These are phyloP conservation scores for Agrotis puta DNA, from an alignment of 2,888 invertebrate species.

Conservation along the genomic window DNA sequence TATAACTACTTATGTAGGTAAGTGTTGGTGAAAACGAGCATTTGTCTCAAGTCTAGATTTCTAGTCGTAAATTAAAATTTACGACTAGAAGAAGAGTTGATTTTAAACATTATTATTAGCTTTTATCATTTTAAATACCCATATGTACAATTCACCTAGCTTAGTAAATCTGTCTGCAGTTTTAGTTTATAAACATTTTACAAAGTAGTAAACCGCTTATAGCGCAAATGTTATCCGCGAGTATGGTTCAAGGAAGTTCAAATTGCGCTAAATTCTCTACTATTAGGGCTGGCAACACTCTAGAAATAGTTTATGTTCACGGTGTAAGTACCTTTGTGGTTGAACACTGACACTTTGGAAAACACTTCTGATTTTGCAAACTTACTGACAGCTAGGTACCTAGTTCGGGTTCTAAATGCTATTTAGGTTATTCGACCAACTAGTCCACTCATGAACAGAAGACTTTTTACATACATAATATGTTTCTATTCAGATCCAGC, in stretches of 20 bases:
- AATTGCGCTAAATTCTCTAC: conserved; percentile 39
- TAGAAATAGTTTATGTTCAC: conserved; percentile 25
- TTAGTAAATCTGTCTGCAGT: not conserved
- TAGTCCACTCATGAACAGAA: not conserved
- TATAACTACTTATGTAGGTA: too few species aligned
- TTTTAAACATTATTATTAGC: too few species aligned
- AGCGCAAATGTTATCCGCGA: conserved; percentile 27
- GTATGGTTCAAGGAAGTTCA: conserved; percentile 58
- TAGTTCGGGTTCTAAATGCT: not conserved
- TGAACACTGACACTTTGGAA: not conserved
- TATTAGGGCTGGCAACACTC: conserved; percentile 30
- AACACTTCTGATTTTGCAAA: conserved; percentile 5
- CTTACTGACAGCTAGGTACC: not conserved
- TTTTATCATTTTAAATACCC: too few species aligned
- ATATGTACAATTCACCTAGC: too few species aligned
- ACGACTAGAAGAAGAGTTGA: too few species aligned
- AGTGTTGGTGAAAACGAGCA: too few species aligned
- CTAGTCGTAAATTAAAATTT: too few species aligned
- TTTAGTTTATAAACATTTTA: conserved; percentile 21
- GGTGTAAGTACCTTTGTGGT: not conserved
- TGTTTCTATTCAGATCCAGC: too few species aligned
- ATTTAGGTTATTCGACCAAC: not conserved
- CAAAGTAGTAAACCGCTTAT: conserved; percentile 42
- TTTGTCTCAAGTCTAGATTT: too few species aligned
- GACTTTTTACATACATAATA: not conserved